Conservation (phyloP, 2,797 vertebrate species). For the Gorsachius magnificus region DNA sequence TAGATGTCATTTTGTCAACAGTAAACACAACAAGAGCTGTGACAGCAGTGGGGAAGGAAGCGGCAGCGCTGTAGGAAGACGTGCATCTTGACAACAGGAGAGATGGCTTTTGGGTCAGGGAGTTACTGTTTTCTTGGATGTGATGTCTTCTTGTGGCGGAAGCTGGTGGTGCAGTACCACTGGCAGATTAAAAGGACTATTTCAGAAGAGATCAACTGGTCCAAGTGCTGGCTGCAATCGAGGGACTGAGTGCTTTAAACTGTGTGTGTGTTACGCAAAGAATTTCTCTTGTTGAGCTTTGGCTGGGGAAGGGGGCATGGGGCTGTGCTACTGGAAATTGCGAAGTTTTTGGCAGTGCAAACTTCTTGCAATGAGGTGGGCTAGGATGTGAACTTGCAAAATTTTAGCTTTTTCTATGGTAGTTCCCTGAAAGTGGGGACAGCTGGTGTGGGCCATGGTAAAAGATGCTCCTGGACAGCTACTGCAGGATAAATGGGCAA, state of each 20-base stretch:
- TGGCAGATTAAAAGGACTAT: not conserved
- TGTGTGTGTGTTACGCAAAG: rapidly evolving
- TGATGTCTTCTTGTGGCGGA: not conserved
- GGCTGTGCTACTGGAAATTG: not conserved
- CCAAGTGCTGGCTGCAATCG: not conserved
- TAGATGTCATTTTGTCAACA: not conserved
- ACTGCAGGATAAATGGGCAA: not conserved
- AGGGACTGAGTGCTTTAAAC: not conserved
- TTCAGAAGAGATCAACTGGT: not conserved
- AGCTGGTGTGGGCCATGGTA: rapidly evolving
- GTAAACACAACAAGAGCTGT: not conserved
- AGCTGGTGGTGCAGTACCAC: not conserved
- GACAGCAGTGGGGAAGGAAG: not conserved
- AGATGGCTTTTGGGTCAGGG: not conserved
- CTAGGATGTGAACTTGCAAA: too few relatives aligned
- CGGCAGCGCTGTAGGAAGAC: not conserved
- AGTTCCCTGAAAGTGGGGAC: not conserved
- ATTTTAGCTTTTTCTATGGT: not conserved
- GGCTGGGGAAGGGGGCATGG: not conserved
- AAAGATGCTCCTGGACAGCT: not conserved
- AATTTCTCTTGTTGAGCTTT: not conserved
- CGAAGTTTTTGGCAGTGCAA: not conserved
- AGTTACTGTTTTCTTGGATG: not conserved
- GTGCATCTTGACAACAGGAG: not conserved
- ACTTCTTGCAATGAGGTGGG: not conserved